Evolutionary conservation across 2,797 vertebrate species (phyloP), one percentile per base, ranked within the genome.

Genomic region (Etheostoma perlongum): DNA sequence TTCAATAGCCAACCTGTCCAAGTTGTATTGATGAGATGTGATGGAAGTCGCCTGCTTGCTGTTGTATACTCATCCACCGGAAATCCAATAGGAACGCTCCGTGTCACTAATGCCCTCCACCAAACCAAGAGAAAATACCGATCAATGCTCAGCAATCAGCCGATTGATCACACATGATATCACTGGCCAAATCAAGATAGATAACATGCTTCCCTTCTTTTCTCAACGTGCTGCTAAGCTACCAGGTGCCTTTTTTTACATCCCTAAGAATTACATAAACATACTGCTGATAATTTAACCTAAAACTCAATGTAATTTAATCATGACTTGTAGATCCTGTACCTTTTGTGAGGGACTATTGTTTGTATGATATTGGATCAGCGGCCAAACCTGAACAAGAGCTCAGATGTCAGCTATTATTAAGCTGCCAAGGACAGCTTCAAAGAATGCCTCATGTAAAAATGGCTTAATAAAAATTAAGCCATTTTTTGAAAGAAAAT

Each of bases 131-230:
- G 76, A 80, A 71, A 90, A 84, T 72, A 68, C 76, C 86, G 82
- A 92, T 93, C 92, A 91, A 91, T 92, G 63, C 60, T 65, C 69
- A 79, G 75, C 82, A 89, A 92, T 93, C 85, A 88, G 81, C 44
- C 65, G 72, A 91, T 88, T 79, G 85, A 92, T 89, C 87, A 81
- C 66, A 78, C 73, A 77, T 88, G 83, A 89, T 87, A 89, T 84
- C 84, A 82, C 76, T 76, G 78, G 79, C 82, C 84, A 83, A 86
- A 91, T 88, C 86, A 81, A 87, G 76, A 87, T 27, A 80, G 85
- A 89, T 84, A 90, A 85, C 52, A 40, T 52, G 54, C 70, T 76
- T 85, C 54, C 60, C 46, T 47, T 81, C 47, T n/a, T 55, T 81
- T 63, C 42, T 68, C 55, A 23, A 62, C 27, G 52, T 59, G 63